Percentiles rank a stretch among this genome's conserved stretches.
Evolutionary conservation across 2,797 vertebrate genomes (phyloP).

Genomic region (Lophotriccus pileatus): DNA sequence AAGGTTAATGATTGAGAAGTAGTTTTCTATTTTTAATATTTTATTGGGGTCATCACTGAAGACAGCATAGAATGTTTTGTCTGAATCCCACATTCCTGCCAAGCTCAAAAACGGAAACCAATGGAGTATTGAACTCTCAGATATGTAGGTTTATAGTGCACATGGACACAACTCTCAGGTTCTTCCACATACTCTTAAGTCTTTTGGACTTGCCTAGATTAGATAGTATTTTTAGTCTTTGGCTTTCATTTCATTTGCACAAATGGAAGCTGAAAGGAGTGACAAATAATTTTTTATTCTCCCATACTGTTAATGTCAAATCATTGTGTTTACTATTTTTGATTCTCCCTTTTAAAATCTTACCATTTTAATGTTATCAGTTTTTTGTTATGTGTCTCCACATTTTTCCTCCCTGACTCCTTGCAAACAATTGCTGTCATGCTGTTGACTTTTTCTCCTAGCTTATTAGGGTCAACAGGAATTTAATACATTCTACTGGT

Average conservation of each 20-base stretch:
- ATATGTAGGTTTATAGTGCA: not conserved
- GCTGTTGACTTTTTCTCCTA: not conserved
- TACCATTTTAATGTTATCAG: not conserved
- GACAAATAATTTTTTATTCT: not conserved
- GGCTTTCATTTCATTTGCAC: not conserved
- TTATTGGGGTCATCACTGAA: not conserved
- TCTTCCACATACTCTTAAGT: not conserved
- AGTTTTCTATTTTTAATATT: not conserved
- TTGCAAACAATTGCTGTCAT: not conserved
- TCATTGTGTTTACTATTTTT: not conserved
- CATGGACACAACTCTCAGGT: not conserved
- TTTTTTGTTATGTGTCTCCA: not conserved
- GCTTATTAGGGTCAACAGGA: not conserved
- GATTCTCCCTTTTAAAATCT: not conserved
- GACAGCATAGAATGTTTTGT: not conserved
- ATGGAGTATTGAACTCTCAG: not conserved
- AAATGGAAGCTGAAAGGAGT: not conserved
- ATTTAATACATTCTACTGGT: not conserved
- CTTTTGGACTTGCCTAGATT: not conserved
- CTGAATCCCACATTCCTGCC: not conserved
- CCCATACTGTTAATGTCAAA: not conserved
- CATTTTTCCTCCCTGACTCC: not conserved
- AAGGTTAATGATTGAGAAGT: not conserved
- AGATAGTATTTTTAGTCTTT: not conserved
- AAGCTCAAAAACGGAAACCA: not conserved